These are phyloP conservation scores for Papilio xuthus DNA, from an alignment of 1,140 invertebrate species.

Conservation along the genomic window DNA sequence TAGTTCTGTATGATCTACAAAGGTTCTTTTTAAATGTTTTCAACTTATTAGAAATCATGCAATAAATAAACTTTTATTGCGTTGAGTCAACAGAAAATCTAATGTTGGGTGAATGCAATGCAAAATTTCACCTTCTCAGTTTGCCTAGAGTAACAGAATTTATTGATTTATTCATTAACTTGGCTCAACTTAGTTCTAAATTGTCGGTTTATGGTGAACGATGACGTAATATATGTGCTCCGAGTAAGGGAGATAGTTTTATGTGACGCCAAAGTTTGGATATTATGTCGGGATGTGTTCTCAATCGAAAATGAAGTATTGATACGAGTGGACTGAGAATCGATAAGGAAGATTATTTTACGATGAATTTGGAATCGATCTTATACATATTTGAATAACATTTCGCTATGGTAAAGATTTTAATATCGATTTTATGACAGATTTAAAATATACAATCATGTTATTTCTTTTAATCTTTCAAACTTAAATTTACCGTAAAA, in stretches of 20 bases:
- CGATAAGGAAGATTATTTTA: background rate
- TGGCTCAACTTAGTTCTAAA: conserved; percentile 48
- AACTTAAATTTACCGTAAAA: background rate
- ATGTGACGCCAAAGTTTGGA: conserved; percentile 23
- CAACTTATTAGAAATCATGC: background rate
- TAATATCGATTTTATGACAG: no score
- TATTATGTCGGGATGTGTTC: conserved; percentile 27
- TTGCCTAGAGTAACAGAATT: conserved; percentile 47
- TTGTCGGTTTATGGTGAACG: conserved; percentile 46
- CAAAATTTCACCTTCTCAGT: conserved; percentile 57
- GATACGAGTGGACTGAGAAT: background rate
- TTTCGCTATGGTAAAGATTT: background rate
- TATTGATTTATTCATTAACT: conserved; percentile 65
- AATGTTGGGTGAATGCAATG: conserved; percentile 47
- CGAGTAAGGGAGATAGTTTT: conserved; percentile 29
- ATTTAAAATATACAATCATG: no score
- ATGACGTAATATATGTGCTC: conserved; percentile 33
- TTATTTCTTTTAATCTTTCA: no score
- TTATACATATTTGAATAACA: background rate
- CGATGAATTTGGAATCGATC: background rate
- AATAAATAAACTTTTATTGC: conserved; percentile 39
- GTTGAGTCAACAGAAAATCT: conserved; percentile 55
- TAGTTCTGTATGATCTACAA: conserved; percentile 2
- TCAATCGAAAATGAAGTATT: conserved; percentile 32
- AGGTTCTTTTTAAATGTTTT: background rate